Percentiles rank a stretch among this genome's conserved stretches.
phyloP scores from a whole-genome alignment of 2,888 invertebrate species.

The Gryllus longicercus region DNA sequence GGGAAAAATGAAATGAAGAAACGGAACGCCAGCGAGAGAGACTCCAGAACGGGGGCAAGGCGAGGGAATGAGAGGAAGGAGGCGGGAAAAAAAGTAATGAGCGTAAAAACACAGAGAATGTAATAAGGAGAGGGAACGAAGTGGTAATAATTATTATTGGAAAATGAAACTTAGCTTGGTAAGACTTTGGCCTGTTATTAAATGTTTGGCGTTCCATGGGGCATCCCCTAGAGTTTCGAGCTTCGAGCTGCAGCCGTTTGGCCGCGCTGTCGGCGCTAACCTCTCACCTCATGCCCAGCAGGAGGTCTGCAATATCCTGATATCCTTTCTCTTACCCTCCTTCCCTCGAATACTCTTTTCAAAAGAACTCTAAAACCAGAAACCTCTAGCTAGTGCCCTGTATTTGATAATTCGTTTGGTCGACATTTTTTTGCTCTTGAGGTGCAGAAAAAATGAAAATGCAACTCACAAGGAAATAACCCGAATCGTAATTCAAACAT shows the following conservation, averaged over 20 bases:
- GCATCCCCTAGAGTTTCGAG: not conserved
- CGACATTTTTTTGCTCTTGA: too few species aligned
- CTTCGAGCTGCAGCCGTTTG: not conserved
- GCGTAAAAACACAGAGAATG: conserved; percentile 11
- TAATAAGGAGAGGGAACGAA: conserved; percentile 17
- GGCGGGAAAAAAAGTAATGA: conserved; percentile 17
- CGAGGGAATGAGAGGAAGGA: not conserved
- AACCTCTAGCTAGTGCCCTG: too few species aligned
- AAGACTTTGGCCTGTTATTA: not conserved
- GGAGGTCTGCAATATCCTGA: too few species aligned
- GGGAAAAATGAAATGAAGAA: conserved; percentile 5
- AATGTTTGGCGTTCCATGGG: conserved; percentile 17
- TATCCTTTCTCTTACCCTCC: too few species aligned
- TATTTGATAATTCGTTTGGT: too few species aligned
- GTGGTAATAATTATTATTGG: conserved; percentile 17
- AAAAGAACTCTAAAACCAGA: too few species aligned
- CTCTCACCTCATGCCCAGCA: too few species aligned
- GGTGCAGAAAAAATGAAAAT: too few species aligned
- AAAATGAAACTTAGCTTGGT: conserved; percentile 1
- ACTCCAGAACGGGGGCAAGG: not conserved
- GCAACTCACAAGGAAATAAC: too few species aligned
- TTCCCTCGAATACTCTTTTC: too few species aligned
- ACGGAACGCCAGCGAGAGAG: not conserved
- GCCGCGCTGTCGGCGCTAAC: not conserved
- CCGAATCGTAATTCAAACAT: too few species aligned